A percentile compares a stretch with the other conserved stretches of the same genome.
These are phyloP conservation scores for Lepus americanus DNA, from an alignment of 2,113 vertebrate species.

Conservation along the genomic window DNA sequence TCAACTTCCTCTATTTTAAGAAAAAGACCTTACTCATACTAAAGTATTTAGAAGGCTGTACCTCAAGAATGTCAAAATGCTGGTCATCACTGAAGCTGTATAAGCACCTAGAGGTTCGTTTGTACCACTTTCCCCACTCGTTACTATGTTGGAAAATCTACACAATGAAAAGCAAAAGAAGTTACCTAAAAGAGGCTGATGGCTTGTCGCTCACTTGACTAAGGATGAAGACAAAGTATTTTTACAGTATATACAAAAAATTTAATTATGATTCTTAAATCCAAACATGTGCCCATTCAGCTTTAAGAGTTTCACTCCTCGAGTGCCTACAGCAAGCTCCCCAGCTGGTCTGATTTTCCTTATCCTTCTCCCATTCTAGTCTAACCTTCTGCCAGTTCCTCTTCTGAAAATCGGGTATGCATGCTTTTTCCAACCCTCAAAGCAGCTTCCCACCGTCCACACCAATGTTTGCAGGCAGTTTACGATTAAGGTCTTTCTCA, in stretches of 20 bases:
- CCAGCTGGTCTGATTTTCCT: background rate
- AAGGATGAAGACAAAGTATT: background rate
- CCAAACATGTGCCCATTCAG: background rate
- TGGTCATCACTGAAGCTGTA: background rate
- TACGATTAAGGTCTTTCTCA: constrained; percentile 23
- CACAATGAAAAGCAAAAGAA: background rate
- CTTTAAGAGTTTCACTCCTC: background rate
- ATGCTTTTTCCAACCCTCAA: background rate
- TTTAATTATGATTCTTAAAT: background rate
- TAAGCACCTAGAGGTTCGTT: background rate
- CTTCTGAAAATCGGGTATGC: constrained; percentile 28
- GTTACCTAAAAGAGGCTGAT: background rate
- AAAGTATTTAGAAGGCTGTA: background rate
- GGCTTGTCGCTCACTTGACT: background rate
- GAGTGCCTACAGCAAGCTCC: background rate
- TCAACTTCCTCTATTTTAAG: background rate
- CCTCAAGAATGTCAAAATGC: background rate
- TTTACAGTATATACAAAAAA: background rate
- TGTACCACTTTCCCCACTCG: background rate
- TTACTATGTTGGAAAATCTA: constrained; percentile 6
- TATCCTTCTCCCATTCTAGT: background rate
- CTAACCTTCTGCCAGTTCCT: background rate
- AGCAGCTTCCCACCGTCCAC: background rate
- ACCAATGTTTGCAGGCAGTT: background rate
- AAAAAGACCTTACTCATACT: background rate